phyloP scores from a whole-genome alignment of 2,113 vertebrate species.

The Neotoma lepida region DNA sequence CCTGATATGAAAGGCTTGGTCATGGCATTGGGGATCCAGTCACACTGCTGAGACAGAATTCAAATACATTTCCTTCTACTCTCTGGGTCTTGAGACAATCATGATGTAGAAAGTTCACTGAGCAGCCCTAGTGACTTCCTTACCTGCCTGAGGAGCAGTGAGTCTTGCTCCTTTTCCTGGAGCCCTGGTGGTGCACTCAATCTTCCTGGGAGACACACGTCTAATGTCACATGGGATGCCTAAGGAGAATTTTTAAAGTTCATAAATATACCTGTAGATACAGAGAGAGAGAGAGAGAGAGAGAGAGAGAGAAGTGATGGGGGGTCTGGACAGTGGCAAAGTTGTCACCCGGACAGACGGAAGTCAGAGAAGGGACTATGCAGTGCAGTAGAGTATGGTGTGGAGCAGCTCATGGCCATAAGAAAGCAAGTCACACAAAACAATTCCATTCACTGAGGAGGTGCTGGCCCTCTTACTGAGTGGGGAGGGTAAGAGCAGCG shows the following conservation, averaged over 20 bases:
- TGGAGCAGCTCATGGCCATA: neutral
- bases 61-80: neutral
- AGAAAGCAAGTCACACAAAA: neutral
- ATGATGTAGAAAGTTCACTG: fast-evolving
- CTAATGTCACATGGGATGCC: conserved; percentile 82
- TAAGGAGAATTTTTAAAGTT: conserved; percentile 46
- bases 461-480: neutral
- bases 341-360: neutral
- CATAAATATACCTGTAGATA: neutral
- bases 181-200: conserved; percentile 80
- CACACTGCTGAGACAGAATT: neutral
- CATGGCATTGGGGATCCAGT: neutral
- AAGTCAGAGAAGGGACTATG: neutral
- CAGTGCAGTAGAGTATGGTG: neutral
- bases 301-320: too few relatives aligned
- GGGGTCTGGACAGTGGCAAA: neutral
- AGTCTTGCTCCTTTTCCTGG: neutral
- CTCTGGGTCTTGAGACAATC: neutral
- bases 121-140: neutral
- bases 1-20: neutral
- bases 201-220: conserved; percentile 76
- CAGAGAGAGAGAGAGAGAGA: too few relatives aligned
- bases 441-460: neutral
- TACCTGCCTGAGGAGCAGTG: conserved; percentile 83
- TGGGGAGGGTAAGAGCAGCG: fast-evolving